Evolutionary conservation across 2,888 invertebrate genomes (phyloP).

Genomic region (Polia nebulosa): DNA sequence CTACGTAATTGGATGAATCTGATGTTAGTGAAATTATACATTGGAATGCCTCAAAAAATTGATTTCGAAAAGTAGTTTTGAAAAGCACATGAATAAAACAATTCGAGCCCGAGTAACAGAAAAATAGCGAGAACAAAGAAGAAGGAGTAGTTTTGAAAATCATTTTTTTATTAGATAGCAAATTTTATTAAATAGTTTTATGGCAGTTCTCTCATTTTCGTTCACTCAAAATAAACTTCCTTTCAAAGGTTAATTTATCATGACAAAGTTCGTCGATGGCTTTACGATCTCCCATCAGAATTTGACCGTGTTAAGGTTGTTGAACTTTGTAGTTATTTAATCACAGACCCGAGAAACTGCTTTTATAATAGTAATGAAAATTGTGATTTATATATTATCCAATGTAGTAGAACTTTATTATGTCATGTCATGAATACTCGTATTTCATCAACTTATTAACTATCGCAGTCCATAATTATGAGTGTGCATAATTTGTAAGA

Average conservation of each 20-base stretch:
- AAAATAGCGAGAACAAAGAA: no score
- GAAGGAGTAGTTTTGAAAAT: not conserved
- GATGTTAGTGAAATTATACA: no score
- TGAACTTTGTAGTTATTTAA: constrained; percentile 10
- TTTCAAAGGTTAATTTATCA: not conserved
- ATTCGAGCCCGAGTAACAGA: no score
- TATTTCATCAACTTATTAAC: not conserved
- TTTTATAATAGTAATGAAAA: not conserved
- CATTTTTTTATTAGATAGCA: not conserved
- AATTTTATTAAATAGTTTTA: not conserved
- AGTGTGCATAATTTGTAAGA: not conserved
- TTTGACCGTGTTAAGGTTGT: not conserved
- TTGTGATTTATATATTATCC: not conserved
- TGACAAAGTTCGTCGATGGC: not conserved
- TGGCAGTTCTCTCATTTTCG: not conserved
- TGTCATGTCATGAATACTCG: not conserved
- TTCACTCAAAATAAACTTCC: not conserved
- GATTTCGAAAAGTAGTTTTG: no score
- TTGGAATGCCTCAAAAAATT: no score
- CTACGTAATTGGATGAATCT: no score
- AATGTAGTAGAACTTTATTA: not conserved
- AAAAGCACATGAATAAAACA: no score
- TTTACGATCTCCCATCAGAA: not conserved
- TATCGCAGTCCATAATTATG: no score
- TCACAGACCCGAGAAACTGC: not conserved